Percentiles rank a stretch among this genome's conserved stretches.
Conservation (phyloP, 2,888 invertebrate genomes). For the Odontocolon sp. region DNA sequence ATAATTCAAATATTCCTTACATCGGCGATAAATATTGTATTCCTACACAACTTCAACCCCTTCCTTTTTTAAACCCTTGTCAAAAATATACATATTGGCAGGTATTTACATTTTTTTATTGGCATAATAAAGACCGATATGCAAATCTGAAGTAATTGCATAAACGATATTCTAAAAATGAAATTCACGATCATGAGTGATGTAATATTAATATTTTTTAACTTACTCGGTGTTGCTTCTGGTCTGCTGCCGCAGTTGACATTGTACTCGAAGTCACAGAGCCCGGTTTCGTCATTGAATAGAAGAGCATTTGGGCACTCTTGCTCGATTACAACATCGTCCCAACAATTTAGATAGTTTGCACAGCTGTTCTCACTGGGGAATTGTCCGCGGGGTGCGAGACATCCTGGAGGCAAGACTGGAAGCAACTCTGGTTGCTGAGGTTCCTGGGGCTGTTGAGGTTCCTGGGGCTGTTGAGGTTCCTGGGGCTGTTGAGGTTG, state of each 20-base stretch:
- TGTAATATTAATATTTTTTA: slow-evolving; percentile 2
- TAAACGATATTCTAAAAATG: too few relatives aligned
- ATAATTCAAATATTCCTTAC: slow-evolving; percentile 53
- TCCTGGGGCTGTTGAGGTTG: slow-evolving; percentile 47
- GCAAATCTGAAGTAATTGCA: too few relatives aligned
- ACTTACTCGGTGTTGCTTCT: slow-evolving; percentile 76
- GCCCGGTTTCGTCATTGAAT: slow-evolving; percentile 83
- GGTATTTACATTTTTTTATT: not conserved
- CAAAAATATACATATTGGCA: not conserved
- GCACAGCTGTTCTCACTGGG: slow-evolving; percentile 84
- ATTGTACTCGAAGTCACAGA: slow-evolving; percentile 85
- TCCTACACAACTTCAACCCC: not conserved
- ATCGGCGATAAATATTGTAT: slow-evolving; percentile 47
- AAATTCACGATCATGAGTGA: too few relatives aligned
- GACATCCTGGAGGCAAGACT: slow-evolving; percentile 70
- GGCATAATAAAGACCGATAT: not conserved
- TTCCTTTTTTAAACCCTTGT: slow-evolving; percentile 10
- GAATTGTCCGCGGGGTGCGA: slow-evolving; percentile 84
- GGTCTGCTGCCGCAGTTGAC: slow-evolving; percentile 85
- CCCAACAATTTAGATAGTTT: slow-evolving; percentile 88
- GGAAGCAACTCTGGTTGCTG: slow-evolving; percentile 55
- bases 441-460: not conserved
- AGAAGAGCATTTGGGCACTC: slow-evolving; percentile 85
- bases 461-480: slow-evolving; percentile 45
- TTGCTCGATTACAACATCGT: slow-evolving; percentile 86